Evolutionary conservation across 2,797 vertebrate species (phyloP).

Genomic region (Hydrolagus colliei): DNA sequence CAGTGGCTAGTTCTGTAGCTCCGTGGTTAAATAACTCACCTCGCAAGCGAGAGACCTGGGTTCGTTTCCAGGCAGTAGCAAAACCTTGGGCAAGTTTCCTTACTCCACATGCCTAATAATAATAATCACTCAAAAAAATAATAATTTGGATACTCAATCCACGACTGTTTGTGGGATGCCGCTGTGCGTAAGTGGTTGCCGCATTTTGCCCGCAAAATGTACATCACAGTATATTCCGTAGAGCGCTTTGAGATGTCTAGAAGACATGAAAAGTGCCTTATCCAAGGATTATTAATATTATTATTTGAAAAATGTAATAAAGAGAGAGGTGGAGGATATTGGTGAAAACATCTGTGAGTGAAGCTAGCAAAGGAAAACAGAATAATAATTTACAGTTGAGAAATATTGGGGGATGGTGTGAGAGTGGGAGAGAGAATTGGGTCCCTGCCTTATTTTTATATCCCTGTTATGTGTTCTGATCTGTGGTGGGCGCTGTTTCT

Average conservation of each 20-base stretch:
- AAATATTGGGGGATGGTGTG: neutral
- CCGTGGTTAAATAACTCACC: neutral
- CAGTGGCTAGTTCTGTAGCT: neutral
- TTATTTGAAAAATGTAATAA: neutral
- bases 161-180: too few relatives aligned
- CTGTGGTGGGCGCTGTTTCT: conserved; percentile 1
- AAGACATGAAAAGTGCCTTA: neutral
- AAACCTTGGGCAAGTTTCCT: too few relatives aligned
- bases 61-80: too few relatives aligned
- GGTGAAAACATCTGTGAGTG: neutral
- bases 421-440: neutral
- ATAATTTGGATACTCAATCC: too few relatives aligned
- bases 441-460: too few relatives aligned
- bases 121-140: too few relatives aligned
- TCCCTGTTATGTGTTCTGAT: neutral
- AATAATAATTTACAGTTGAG: neutral
- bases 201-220: too few relatives aligned
- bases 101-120: too few relatives aligned
- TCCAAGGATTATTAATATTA: neutral
- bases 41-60: too few relatives aligned
- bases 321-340: neutral
- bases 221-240: neutral
- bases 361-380: neutral
- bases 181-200: too few relatives aligned
- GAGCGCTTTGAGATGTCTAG: neutral